These are phyloP conservation scores for Nesospiza acunhae DNA, from an alignment of 2,113 vertebrate genomes.

Conservation along the genomic window DNA sequence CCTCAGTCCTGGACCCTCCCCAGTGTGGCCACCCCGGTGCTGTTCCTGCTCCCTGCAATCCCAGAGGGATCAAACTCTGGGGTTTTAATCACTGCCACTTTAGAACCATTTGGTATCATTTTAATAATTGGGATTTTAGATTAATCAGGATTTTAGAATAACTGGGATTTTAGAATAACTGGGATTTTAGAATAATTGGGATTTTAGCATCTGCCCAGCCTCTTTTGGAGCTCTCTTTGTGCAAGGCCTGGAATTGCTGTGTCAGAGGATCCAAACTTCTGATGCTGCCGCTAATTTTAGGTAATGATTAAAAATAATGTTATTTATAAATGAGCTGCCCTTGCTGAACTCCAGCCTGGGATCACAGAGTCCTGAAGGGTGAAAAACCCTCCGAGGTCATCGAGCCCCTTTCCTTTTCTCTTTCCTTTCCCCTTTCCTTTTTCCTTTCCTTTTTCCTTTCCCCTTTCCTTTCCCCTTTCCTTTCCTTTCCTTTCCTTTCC, in stretches of 20 bases:
- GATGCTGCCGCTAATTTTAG: neutral
- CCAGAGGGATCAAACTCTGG: accelerated
- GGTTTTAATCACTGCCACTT: neutral
- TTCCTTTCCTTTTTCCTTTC: no score
- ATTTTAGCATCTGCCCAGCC: neutral
- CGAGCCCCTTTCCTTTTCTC: accelerated
- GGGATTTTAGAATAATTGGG: no score
- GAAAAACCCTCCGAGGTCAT: neutral
- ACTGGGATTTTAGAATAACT: neutral
- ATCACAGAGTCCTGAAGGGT: neutral
- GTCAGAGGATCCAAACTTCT: neutral
- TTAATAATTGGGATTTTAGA: no score
- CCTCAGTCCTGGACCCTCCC: neutral
- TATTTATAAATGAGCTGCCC: neutral
- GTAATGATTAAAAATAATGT: neutral
- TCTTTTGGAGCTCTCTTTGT: neutral
- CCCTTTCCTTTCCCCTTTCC: no score
- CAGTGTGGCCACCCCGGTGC: neutral
- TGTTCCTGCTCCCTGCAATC: accelerated
- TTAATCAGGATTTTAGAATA: no score
- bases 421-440: no score
- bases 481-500: no score
- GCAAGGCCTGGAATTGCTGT: neutral
- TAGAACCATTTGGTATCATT: no score
- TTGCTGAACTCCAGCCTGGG: neutral